Evolutionary conservation across 2,888 invertebrate species (phyloP), one percentile per base, ranked within the genome.

Genomic region (Melipona bicolor): DNA sequence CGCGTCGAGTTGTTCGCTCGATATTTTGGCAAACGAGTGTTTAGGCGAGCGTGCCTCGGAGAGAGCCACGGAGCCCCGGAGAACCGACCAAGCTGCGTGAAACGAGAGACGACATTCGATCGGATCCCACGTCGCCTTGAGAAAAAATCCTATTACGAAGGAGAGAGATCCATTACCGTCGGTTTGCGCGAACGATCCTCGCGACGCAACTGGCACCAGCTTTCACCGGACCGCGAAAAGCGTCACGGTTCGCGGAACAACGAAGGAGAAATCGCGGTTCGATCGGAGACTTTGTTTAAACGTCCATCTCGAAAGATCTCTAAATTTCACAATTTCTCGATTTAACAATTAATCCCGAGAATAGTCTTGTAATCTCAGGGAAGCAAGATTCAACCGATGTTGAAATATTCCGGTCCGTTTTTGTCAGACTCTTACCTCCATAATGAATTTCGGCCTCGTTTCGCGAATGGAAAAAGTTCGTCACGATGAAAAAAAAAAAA

Each of bases 381-480:
- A 56, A 56, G 2, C 13, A 59, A 59, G 2, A 5, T 59, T 56
- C 13, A 13, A 2, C 13, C 1, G 17, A 61, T 17, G 24, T 24
- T 61, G 6, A n/a, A 17, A 27, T 61, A 27, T 24, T 59, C 17
- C 24, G 5, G 0, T 17, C 6, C 6, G 24, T n/a, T 11, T 21
- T 21, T 13, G 6, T 65, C 24, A 4, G 15, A 61, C n/a, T 69
- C 89, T 90, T 88, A 91, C 90, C 91, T 90, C 84, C 90, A 90
- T 91, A 32, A 73, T 84, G 84, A 81, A 83, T 67, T 15, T 65
- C 74, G 49, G 71, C 71, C n/a, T 21, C 36, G 32, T 73, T 67
- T 61, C 64, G 59, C 27, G 21, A 21, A 27, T 9, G n/a, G n/a
- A n/a, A n/a, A n/a, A n/a, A 9, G 43, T 36, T 36, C 9, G 36